Evolutionary conservation across 2,797 vertebrate species (phyloP).

Genomic region (Denticeps clupeoides): DNA sequence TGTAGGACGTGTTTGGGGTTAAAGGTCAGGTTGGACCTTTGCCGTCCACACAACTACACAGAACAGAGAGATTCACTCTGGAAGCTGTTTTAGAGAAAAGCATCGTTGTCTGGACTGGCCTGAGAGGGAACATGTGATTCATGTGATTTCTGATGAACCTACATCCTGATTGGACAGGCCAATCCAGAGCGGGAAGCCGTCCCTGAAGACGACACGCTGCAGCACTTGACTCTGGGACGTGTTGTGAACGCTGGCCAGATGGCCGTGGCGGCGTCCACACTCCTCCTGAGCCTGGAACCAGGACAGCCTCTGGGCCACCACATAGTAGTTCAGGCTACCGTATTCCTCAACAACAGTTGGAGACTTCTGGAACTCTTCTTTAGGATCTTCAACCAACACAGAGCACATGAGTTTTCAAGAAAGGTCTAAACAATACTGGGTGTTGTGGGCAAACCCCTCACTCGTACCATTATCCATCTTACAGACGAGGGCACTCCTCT

Average conservation of each 20-base stretch:
- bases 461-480: conserved; percentile 78
- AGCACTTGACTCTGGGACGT: conserved; percentile 58
- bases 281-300: conserved; percentile 76
- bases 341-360: conserved; percentile 45
- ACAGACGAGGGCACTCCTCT: conserved; percentile 74
- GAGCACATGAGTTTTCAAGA: too few species aligned
- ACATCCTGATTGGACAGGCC: conserved; percentile 84
- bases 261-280: conserved; percentile 59
- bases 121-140: too few species aligned
- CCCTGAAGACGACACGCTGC: conserved; percentile 56
- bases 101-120: too few species aligned
- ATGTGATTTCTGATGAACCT: conserved; percentile 43
- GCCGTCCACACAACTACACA: too few species aligned
- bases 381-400: conserved; percentile 36
- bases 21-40: too few species aligned
- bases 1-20: too few species aligned
- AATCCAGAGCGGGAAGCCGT: conserved; percentile 86
- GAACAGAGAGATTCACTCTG: too few species aligned
- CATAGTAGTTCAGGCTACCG: conserved; percentile 57
- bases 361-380: conserved; percentile 52
- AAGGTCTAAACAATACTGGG: not conserved
- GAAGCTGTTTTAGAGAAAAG: not conserved
- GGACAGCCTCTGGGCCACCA: conserved; percentile 62
- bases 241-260: conserved; percentile 75
- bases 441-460: not conserved